Evolutionary conservation across 2,797 vertebrate species (phyloP).

Genomic region (Notamacropus eugenii): DNA sequence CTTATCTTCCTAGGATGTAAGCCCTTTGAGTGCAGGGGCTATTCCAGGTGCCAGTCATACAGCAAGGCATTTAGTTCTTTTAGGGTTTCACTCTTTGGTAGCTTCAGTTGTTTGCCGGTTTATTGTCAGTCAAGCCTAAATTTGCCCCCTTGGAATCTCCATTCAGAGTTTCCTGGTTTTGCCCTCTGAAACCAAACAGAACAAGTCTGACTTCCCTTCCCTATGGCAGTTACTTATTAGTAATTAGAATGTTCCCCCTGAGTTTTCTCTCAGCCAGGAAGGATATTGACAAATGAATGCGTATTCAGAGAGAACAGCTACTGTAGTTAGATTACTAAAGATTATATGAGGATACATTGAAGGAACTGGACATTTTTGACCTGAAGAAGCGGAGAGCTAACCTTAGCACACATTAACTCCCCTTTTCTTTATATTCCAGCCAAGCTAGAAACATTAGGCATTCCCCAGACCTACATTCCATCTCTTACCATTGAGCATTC

Average conservation of each 20-base stretch:
- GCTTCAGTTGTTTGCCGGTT: not conserved
- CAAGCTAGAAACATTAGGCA: not conserved
- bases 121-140: not conserved
- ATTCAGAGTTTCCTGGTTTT: not conserved
- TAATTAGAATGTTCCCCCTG: not conserved
- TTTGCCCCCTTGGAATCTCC: not conserved
- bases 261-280: not conserved
- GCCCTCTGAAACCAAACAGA: not conserved
- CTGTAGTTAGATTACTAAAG: not conserved
- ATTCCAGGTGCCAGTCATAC: not conserved
- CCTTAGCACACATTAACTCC: not conserved
- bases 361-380: not conserved
- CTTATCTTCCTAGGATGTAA: not conserved
- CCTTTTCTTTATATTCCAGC: not conserved
- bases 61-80: too few relatives aligned
- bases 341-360: not conserved
- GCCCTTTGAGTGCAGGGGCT: not conserved
- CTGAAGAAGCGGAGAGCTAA: not conserved
- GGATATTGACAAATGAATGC: not conserved
- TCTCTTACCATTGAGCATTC: too few relatives aligned
- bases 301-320: not conserved
- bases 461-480: not conserved
- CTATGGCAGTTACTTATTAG: not conserved
- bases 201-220: not conserved
- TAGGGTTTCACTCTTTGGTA: not conserved